These are phyloP conservation scores for Imbricaverruca yamaguchii DNA, from an alignment of 2,888 invertebrate species.

Conservation along the genomic window DNA sequence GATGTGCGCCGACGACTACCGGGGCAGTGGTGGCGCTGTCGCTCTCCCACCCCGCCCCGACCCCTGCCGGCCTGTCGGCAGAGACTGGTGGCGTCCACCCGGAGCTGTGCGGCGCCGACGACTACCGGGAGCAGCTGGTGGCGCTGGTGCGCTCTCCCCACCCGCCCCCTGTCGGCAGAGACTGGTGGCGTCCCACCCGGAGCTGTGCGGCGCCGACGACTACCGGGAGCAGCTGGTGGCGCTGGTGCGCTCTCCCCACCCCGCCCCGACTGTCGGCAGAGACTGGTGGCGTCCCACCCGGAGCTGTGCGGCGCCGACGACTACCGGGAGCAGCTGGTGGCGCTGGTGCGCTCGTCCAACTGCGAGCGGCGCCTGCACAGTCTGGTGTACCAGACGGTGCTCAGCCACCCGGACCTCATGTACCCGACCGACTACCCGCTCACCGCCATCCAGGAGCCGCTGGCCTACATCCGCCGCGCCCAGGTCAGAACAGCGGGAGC, in stretches of 20 bases:
- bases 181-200: no score
- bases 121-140: slow-evolving; percentile 67
- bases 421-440: slow-evolving; percentile 31
- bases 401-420: slow-evolving; percentile 40
- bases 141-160: slow-evolving; percentile 45
- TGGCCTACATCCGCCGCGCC: slow-evolving; percentile 70
- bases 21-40: no score
- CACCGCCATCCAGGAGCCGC: slow-evolving; percentile 49
- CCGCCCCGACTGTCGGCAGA: slow-evolving; percentile 28
- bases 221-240: no score
- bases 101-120: slow-evolving; percentile 63
- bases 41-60: no score
- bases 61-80: slow-evolving; percentile 26
- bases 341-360: slow-evolving; percentile 66
- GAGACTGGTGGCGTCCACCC: slow-evolving; percentile 69
- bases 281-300: slow-evolving; percentile 69
- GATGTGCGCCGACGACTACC: no score
- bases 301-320: slow-evolving; percentile 66
- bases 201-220: no score
- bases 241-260: no score
- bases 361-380: slow-evolving; percentile 75
- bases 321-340: slow-evolving; percentile 66
- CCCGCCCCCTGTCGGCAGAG: no score
- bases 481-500: slow-evolving; percentile 52
- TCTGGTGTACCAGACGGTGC: slow-evolving; percentile 72